phyloP scores from a whole-genome alignment of 1,140 invertebrate genomes.

The Lepidurus apus region DNA sequence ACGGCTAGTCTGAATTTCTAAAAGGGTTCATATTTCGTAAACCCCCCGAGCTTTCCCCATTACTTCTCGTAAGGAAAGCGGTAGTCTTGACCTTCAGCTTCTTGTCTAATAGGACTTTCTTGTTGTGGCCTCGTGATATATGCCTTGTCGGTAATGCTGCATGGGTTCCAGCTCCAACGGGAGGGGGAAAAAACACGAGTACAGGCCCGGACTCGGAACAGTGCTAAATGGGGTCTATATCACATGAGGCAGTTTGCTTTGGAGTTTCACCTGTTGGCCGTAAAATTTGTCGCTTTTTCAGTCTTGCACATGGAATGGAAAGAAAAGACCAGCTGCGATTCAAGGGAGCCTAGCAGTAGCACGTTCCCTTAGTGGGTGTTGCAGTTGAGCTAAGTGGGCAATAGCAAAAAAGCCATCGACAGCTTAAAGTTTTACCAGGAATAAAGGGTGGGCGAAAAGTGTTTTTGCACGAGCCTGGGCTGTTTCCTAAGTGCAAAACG shows the following conservation, averaged over 20 bases:
- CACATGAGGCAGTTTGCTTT: slow-evolving; percentile 3
- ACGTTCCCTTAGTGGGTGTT: slow-evolving; percentile 9
- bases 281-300: slow-evolving; percentile 9
- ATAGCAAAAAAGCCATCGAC: not conserved
- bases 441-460: slow-evolving; percentile 19
- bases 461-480: slow-evolving; percentile 11
- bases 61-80: not conserved
- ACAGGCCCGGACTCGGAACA: not conserved
- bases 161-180: not conserved
- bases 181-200: not conserved
- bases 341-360: not conserved
- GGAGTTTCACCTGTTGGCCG: slow-evolving; percentile 15
- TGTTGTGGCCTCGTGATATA: not conserved
- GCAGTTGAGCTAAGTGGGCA: not conserved
- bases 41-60: not conserved
- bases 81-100: not conserved
- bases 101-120: not conserved
- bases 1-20: too few species aligned
- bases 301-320: slow-evolving; percentile 13
- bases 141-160: not conserved
- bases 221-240: not conserved
- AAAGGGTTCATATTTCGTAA: not conserved
- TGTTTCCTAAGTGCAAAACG: not conserved
- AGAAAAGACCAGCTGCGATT: not conserved
- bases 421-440: not conserved